Conservation (phyloP, 2,113 vertebrate species). For the Corydoras maculifer region DNA sequence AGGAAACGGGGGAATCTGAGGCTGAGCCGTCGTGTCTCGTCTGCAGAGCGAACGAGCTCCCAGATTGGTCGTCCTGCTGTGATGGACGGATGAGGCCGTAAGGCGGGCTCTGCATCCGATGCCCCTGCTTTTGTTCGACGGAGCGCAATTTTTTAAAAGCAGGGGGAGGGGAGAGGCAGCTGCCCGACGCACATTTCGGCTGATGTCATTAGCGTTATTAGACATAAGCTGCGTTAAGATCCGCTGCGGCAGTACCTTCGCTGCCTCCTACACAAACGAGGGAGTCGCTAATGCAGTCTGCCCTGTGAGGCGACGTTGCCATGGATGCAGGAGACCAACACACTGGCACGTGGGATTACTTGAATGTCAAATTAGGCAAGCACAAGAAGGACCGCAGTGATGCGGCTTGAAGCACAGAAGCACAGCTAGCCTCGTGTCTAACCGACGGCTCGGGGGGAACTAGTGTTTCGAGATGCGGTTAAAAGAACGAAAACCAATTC, state of each 20-base stretch:
- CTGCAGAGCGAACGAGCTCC: slow-evolving; percentile 1
- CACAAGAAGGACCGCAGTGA: slow-evolving; percentile 3
- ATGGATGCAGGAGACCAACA: slow-evolving; percentile 40
- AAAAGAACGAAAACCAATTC: no score
- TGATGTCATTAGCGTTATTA: slow-evolving; percentile 29
- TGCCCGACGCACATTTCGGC: slow-evolving; percentile 11
- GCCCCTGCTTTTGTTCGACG: slow-evolving; percentile 22
- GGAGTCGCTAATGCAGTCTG: slow-evolving; percentile 13
- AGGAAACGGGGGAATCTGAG: slow-evolving; percentile 20
- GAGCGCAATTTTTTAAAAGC: neutral
- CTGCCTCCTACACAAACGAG: neutral
- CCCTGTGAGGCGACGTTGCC: slow-evolving; percentile 25
- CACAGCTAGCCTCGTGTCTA: neutral
- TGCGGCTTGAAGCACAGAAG: neutral
- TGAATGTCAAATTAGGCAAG: slow-evolving; percentile 10
- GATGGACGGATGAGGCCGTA: slow-evolving; percentile 20
- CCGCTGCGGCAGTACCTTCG: slow-evolving; percentile 23
- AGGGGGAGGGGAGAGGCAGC: slow-evolving; percentile 3
- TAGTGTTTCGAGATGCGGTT: neutral
- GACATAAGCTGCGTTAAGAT: slow-evolving; percentile 5
- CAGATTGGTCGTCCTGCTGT: neutral
- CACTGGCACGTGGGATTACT: slow-evolving; percentile 30
- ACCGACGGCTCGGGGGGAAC: neutral
- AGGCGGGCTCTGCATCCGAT: neutral
- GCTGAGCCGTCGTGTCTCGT: neutral